Evolutionary conservation across 2,797 vertebrate genomes (phyloP), one percentile per base, ranked within the genome.

Genomic region (Remorina albescens): DNA sequence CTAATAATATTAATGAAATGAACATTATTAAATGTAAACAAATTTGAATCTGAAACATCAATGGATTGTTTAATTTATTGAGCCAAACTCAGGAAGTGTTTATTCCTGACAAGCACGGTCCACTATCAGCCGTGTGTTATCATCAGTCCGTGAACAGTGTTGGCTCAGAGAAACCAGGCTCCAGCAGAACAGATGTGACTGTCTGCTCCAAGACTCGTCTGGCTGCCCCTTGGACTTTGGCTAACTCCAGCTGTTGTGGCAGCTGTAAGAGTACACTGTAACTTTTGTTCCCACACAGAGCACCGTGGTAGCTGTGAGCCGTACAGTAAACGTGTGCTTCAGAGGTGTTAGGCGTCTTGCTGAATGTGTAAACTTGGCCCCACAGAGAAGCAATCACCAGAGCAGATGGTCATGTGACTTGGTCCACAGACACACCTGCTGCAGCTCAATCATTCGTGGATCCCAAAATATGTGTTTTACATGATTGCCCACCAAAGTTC

Each of bases 241-340:
- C 32, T 71, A 28, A 28, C 44, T 61, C 58, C 72, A 68, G 77
- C 79, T 80, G 80, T 57, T 73, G 39, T 21, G 63, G 75, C 81
- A 86, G 81, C 76, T 80, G 86, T 34, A 77, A 32, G 10, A 59
- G 8, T 37, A 80, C 59, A 85, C 62, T 79, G 69, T 74, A 53
- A 81, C 72, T 73, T 64, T 70, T 85, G 78, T 84, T 74, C 49
- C 13, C 59, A 74, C 37, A 28, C 46, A 63, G 18, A 58, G 44
- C 50, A 53, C 16, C 11, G 57, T 13, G 41, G 60, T 74, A 81
- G 78, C 76, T 78, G 37, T 23, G 30, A 13, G 46, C 5, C 25
- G 54, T n/a, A 28, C 19, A 44, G 23, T 58, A 8, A 28, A 18
- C 28, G 13, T 41, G 46, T 51, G 28, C 44, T 51, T 70, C 19